phyloP scores from a whole-genome alignment of 2,888 invertebrate species.

The Xestia sexstrigata region DNA sequence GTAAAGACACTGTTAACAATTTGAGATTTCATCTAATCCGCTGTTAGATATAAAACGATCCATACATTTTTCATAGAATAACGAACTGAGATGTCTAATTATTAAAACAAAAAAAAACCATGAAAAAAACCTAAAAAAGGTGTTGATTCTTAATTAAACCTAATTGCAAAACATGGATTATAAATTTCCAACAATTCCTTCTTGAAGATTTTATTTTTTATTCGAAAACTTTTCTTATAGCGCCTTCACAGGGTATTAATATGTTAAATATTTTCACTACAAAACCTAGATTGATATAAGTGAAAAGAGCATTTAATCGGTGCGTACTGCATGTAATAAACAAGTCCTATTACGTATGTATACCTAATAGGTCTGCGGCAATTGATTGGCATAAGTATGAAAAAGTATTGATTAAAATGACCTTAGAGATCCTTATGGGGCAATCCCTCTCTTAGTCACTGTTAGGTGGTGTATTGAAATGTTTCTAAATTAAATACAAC shows the following conservation, averaged over 20 bases:
- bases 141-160: neutral
- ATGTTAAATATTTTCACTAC: conserved; percentile 15
- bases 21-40: neutral
- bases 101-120: neutral
- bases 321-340: neutral
- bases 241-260: neutral
- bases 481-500: neutral
- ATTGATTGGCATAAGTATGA: conserved; percentile 33
- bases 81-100: neutral
- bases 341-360: conserved; percentile 6
- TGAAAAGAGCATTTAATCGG: conserved; percentile 8
- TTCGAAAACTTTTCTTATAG: conserved; percentile 11
- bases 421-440: conserved; percentile 42
- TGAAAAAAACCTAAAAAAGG: neutral
- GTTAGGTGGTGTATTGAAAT: neutral
- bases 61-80: neutral
- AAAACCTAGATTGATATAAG: conserved; percentile 18
- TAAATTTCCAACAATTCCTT: neutral
- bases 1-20: neutral
- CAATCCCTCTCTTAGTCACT: neutral
- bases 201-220: neutral
- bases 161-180: neutral
- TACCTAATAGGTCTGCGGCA: neutral
- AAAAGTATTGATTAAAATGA: conserved; percentile 22
- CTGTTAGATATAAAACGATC: neutral